Evolutionary conservation across 2,888 invertebrate genomes (phyloP), one percentile per base, ranked within the genome.

Genomic region (Ametastegia equiseti): DNA sequence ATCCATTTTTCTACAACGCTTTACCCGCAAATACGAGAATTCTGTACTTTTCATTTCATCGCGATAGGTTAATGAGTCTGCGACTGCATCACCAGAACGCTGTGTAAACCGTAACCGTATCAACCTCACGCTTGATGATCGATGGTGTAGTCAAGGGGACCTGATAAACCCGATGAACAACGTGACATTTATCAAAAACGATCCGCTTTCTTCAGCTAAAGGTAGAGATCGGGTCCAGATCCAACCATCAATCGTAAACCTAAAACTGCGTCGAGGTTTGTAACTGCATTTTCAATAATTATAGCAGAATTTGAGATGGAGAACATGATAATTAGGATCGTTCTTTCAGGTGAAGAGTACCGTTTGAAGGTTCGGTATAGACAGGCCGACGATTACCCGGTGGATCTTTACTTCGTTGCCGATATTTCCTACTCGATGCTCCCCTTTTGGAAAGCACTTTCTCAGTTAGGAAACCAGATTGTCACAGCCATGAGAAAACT

Each of bases 381-480:
- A 80, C 94, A 94, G 85, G 95, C 96, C 0, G 92, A 94, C 84
- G 94, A 97, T 90, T 97, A 96, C 89, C 97, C 97, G 0, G 95
- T 97, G 0, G 97, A 97, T 91, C 92, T 97, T 42, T 97, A 97
- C 90, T 97, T 96, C 87, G 92, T 97, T 71, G 95, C 97, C 94
- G 97, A 97, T 87, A 92, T 96, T 65, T 97, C 97, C 0, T 90
- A 91, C 9, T 95, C 96, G 0, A 97, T 97, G 97, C 88, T 90
- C 30, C 89, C 89, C 9, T 94, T 95, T 84, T 94, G 94, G 89
- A 90, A 92, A 0, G 88, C 89, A 27, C 89, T 94, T 1, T 94
- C 92, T 82, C 90, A 86, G 15, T 90, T 94, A 27, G 94, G 94
- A 39, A 86, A 89, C 69, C 87, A 92, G 60, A 90, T 95, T 50